A percentile compares a stretch with the other conserved stretches of the same genome.
Evolutionary conservation across 2,797 vertebrate species (phyloP).

Genomic region (Vultur gryphus): DNA sequence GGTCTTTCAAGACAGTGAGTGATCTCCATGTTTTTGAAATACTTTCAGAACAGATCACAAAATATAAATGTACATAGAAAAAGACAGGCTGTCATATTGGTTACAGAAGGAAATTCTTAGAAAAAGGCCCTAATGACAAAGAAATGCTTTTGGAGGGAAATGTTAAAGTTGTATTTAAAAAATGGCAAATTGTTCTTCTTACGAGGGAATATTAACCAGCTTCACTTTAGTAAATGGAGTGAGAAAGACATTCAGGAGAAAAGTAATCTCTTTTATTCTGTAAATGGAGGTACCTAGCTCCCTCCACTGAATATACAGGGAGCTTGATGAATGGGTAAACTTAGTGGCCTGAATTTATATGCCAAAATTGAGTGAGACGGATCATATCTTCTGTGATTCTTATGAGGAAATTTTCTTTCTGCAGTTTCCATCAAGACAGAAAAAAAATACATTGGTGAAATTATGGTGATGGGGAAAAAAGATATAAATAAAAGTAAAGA

Average conservation of each 20-base stretch:
- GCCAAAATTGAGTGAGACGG: background rate
- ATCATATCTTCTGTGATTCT: background rate
- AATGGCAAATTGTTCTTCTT: background rate
- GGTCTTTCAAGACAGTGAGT: background rate
- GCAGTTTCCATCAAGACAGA: background rate
- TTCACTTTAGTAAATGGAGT: background rate
- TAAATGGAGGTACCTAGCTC: background rate
- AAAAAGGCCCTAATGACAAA: background rate
- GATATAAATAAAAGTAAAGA: background rate
- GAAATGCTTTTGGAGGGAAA: background rate
- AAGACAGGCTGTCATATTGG: background rate
- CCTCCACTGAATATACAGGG: background rate
- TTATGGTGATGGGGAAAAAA: background rate
- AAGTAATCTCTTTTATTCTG: background rate
- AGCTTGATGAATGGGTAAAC: background rate
- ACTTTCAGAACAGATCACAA: background rate
- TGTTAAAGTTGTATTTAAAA: background rate
- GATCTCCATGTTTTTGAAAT: background rate
- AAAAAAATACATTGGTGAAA: background rate
- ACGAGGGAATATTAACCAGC: background rate
- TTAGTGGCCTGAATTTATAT: background rate
- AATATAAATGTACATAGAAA: background rate
- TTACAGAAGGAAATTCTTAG: background rate
- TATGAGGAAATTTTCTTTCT: background rate
- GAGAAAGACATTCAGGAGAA: background rate